A percentile compares a stretch with the other conserved stretches of the same genome.
These are phyloP conservation scores for Piprites chloris DNA, from an alignment of 2,113 vertebrate species.

Conservation along the genomic window DNA sequence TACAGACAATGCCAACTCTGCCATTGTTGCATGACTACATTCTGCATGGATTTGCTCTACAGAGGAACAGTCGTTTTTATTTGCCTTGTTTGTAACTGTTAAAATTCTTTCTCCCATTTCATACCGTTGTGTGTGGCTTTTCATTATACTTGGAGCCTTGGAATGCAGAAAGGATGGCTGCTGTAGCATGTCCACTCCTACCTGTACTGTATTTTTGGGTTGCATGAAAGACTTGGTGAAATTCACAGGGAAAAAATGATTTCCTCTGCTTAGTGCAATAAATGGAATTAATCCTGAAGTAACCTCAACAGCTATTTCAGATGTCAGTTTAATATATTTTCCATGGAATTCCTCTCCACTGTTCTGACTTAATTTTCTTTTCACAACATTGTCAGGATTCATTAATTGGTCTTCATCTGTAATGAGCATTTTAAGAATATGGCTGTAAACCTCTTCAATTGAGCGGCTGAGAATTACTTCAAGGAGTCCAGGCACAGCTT, in stretches of 20 bases:
- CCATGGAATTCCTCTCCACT: background rate
- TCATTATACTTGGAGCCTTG: background rate
- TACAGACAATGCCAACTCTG: constrained; percentile 59
- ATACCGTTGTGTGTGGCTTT: background rate
- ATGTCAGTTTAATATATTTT: constrained; percentile 20
- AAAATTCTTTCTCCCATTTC: background rate
- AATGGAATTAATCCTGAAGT: background rate
- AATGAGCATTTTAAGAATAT: constrained; percentile 57
- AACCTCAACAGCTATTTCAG: background rate
- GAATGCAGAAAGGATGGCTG: background rate
- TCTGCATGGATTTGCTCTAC: background rate
- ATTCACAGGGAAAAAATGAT: constrained; percentile 12
- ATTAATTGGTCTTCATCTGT: background rate
- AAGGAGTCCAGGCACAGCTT: constrained; percentile 77
- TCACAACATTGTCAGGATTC: background rate
- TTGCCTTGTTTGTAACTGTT: background rate
- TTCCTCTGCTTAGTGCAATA: constrained; percentile 71
- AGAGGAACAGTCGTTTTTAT: background rate
- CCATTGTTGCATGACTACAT: background rate
- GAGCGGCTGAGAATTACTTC: constrained; percentile 83
- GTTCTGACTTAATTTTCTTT: constrained; percentile 55
- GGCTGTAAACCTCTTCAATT: constrained; percentile 78
- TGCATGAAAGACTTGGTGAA: background rate
- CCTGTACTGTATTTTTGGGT: background rate
- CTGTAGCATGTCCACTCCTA: background rate